A percentile compares a stretch with the other conserved stretches of the same genome.
These are phyloP conservation scores for Aricia artaxerxes DNA, from an alignment of 2,888 invertebrate genomes.

Conservation along the genomic window DNA sequence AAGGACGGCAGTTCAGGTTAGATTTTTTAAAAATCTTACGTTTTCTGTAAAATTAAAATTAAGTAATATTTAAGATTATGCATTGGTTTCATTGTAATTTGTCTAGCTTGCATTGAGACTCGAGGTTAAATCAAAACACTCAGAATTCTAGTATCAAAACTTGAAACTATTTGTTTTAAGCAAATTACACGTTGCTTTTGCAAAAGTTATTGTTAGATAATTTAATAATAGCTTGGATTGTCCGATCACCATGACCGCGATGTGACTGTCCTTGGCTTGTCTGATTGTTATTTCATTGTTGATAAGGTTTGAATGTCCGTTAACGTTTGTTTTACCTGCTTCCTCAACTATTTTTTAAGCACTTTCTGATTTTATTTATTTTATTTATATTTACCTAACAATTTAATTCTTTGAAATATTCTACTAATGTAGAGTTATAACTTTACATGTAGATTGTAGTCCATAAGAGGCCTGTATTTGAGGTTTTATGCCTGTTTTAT, in stretches of 20 bases:
- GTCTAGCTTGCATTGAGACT: background rate
- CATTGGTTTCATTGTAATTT: background rate
- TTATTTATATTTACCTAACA: background rate
- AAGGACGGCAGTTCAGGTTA: background rate
- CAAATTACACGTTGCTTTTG: background rate
- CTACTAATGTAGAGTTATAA: background rate
- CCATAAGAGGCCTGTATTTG: background rate
- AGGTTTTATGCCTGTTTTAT: background rate
- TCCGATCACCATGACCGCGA: constrained; percentile 24
- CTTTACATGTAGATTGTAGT: background rate
- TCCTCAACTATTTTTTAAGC: background rate
- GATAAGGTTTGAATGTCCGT: background rate
- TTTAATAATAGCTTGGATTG: constrained; percentile 19
- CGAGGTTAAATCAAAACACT: background rate
- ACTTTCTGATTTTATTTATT: background rate
- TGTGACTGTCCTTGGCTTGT: constrained; percentile 21
- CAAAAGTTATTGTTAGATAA: constrained; percentile 17
- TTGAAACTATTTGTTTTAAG: background rate
- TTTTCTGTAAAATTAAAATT: background rate
- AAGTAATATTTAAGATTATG: background rate
- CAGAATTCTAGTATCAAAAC: background rate
- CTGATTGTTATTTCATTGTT: background rate
- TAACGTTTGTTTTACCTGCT: background rate
- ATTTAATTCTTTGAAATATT: background rate
- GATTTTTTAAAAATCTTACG: no score